Evolutionary conservation across 64 coral and sea anemone genomes (phyloP).

Genomic region (Montipora sp.): DNA sequence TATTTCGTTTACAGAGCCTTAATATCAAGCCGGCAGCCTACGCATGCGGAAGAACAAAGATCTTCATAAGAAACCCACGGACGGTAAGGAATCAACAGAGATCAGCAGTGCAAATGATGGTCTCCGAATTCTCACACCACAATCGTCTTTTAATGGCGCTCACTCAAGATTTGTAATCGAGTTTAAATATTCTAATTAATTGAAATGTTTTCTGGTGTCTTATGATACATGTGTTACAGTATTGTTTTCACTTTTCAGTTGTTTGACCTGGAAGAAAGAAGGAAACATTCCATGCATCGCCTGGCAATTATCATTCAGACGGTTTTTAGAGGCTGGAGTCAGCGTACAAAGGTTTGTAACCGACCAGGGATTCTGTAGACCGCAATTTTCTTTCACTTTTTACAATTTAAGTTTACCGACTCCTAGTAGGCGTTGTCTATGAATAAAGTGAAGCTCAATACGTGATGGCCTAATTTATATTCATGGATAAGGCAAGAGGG

Average conservation of each 20-base stretch:
- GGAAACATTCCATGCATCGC: constrained; percentile 81
- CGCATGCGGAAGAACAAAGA: constrained; percentile 94
- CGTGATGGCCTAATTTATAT: too few species aligned
- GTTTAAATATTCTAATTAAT: not conserved
- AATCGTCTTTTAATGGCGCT: too few species aligned
- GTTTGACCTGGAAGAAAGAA: constrained; percentile 90
- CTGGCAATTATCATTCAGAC: constrained; percentile 95
- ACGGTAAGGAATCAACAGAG: constrained; percentile 64
- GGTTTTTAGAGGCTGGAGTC: constrained; percentile 84
- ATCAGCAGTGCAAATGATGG: not conserved
- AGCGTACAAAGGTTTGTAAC: constrained; percentile 72
- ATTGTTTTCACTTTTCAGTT: constrained; percentile 59
- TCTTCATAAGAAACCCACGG: constrained; percentile 96
- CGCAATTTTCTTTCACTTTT: too few species aligned
- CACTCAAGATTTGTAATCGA: too few species aligned
- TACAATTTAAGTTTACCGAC: too few species aligned
- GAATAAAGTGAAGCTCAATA: too few species aligned
- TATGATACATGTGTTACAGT: not conserved
- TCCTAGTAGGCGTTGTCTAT: too few species aligned
- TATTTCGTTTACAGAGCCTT: constrained; percentile 51
- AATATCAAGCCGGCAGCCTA: constrained; percentile 86
- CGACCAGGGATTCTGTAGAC: not conserved
- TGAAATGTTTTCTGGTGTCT: not conserved
- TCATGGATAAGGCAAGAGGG: too few species aligned
- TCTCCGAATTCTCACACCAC: too few species aligned